Evolutionary conservation across 2,888 invertebrate species (phyloP).

Genomic region (Crepidodera aurea): DNA sequence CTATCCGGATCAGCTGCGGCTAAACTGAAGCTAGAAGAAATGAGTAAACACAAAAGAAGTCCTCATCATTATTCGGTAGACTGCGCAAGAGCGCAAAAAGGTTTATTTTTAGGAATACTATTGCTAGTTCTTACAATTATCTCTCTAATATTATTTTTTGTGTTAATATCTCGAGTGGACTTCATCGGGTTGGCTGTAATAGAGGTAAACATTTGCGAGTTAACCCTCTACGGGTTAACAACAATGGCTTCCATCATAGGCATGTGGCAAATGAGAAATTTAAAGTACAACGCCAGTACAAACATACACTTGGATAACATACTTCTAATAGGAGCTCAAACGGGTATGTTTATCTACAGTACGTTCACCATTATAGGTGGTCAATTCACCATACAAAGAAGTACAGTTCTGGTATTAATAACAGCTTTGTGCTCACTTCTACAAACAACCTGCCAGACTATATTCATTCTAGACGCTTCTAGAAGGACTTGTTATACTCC

Average conservation of each 20-base stretch:
- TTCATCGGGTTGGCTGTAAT: slow-evolving; percentile 43
- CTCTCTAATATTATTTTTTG: slow-evolving; percentile 64
- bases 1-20: slow-evolving; percentile 41
- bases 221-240: slow-evolving; percentile 85
- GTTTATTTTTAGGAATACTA: slow-evolving; percentile 73
- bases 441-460: slow-evolving; percentile 89
- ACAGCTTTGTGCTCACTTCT: slow-evolving; percentile 86
- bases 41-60: slow-evolving; percentile 71
- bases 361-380: slow-evolving; percentile 94
- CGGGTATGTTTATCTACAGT: slow-evolving; percentile 93
- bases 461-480: slow-evolving; percentile 91
- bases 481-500: slow-evolving; percentile 82
- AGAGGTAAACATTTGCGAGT: slow-evolving; percentile 78
- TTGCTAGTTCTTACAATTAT: slow-evolving; percentile 85
- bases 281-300: slow-evolving; percentile 78
- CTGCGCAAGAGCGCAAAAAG: slow-evolving; percentile 92
- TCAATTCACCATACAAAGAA: slow-evolving; percentile 83
- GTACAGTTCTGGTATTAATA: slow-evolving; percentile 81
- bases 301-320: slow-evolving; percentile 78
- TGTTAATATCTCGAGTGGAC: slow-evolving; percentile 43
- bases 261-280: slow-evolving; percentile 84
- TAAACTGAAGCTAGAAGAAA: slow-evolving; percentile 56
- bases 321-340: slow-evolving; percentile 89
- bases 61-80: slow-evolving; percentile 91
- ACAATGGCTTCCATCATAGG: slow-evolving; percentile 87